Conservation (phyloP, 2,113 vertebrate species). For the Oryzias javanicus region DNA sequence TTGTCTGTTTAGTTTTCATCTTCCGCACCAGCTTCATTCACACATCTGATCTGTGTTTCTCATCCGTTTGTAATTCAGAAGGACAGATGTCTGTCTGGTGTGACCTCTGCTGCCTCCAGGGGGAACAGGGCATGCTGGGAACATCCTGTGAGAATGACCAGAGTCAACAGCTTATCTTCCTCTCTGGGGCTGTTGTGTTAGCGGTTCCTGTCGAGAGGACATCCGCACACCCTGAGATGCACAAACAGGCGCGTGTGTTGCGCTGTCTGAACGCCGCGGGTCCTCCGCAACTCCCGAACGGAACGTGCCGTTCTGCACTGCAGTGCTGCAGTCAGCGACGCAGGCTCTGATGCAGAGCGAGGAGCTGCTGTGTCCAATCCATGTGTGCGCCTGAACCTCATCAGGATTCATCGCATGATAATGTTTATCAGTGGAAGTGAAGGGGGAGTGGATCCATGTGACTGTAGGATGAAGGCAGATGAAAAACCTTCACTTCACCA, state of each 20-base stretch:
- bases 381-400: slow-evolving; percentile 11
- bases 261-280: neutral
- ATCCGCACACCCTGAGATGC: slow-evolving; percentile 10
- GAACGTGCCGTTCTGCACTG: neutral
- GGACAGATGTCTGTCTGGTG: slow-evolving; percentile 37
- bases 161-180: slow-evolving; percentile 33
- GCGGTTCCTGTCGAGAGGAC: neutral
- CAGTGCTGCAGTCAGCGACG: slow-evolving; percentile 28
- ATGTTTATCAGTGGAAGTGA: slow-evolving; percentile 32
- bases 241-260: slow-evolving; percentile 1
- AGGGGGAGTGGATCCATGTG: slow-evolving; percentile 17
- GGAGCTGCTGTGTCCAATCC: slow-evolving; percentile 2
- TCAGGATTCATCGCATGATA: slow-evolving; percentile 35
- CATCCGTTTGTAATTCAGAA: slow-evolving; percentile 59
- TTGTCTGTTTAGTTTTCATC: no score
- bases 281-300: neutral
- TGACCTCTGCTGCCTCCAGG: slow-evolving; percentile 46
- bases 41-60: slow-evolving; percentile 28
- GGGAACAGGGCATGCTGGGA: slow-evolving; percentile 52
- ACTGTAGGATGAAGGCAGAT: slow-evolving; percentile 2
- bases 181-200: slow-evolving; percentile 33
- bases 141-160: slow-evolving; percentile 50
- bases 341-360: slow-evolving; percentile 17
- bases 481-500: neutral
- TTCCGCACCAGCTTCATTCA: neutral